Base-by-base conservation (phyloP, 1,140 invertebrate genomes). In the Drosophila watanabei region DNA sequence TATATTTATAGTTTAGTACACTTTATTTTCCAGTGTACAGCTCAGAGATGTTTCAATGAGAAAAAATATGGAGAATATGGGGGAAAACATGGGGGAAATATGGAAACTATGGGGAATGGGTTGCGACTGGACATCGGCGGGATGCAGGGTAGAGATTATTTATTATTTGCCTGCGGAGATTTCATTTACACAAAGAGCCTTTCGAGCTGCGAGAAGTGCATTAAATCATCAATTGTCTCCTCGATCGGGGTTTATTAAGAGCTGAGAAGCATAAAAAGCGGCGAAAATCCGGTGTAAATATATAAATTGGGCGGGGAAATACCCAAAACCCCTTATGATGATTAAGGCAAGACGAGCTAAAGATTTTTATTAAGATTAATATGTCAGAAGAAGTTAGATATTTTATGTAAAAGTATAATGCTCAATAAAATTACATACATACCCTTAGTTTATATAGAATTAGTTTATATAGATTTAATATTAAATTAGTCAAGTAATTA, bases 161-260 rank as follows among this genome's bases (percentile, higher is more conserved):
- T 75, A 83, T 73, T 60, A 79, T 82, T 82, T 82, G 82, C 49
- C 75, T 75, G 60, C 43, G 60, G 73, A 75, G 69, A 75, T 63
- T 73, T 54, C 70, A 64, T 78, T 78, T 69, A 37, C 69, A 75
- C 65, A 64, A 71, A 77, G 62, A 58, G 59, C 39, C 65, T 32
- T 65, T 68, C 68, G 66, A 83, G 60, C 43, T 54, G 57, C 64
- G 32, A 49, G 39, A 48, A 39, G 45, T 49, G 62, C 65, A 80
- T 84, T 80, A 84, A 70, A 72, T 66, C 66, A 70, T 59, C 35
- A 73, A 71, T 73, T 59, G 43, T 24, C 45, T 37, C 54, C 45
- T 37, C 54, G 20, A 59, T 71, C 52, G 48, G 24, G 61, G 68
- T 70, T 52, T 66, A 54, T 70, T 54, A 66, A 66, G 61, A 66